Conservation (phyloP, 2,888 invertebrate genomes). For the Endotricha flammealis region DNA sequence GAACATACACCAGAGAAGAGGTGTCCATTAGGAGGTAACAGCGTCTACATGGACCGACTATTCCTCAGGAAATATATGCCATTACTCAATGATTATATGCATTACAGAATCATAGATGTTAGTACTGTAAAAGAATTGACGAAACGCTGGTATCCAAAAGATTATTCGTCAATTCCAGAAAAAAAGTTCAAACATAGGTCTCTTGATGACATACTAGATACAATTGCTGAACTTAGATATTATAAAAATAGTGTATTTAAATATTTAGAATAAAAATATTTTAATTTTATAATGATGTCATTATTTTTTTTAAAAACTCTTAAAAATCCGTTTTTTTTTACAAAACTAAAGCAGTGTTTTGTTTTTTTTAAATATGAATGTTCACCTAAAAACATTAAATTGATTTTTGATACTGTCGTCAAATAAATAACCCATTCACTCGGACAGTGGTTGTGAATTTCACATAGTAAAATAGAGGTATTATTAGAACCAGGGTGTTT, state of each 20-base stretch:
- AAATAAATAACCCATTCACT: no score
- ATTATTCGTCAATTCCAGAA: conserved; percentile 74
- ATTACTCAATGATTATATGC: conserved; percentile 84
- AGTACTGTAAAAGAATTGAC: conserved; percentile 92
- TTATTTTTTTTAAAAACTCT: no score
- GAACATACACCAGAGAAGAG: conserved; percentile 73
- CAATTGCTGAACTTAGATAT: conserved; percentile 88
- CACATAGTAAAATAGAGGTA: no score
- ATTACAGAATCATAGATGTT: conserved; percentile 96
- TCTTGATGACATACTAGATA: conserved; percentile 91
- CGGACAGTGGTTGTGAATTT: no score
- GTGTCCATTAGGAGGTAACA: conserved; percentile 92
- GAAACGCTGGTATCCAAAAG: conserved; percentile 85
- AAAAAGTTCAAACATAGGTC: conserved; percentile 85
- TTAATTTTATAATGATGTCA: no score
- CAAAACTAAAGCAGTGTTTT: no score
- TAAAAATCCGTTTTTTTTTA: no score
- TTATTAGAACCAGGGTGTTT: no score
- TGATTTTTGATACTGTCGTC: no score
- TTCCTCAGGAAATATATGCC: conserved; percentile 93
- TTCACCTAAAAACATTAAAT: no score
- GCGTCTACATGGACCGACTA: conserved; percentile 89
- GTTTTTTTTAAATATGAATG: no score
- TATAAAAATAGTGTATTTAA: conserved; percentile 84
- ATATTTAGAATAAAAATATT: no score